These are phyloP conservation scores for Brachionus plicatilis DNA, from an alignment of 1,140 invertebrate genomes.

Conservation along the genomic window DNA sequence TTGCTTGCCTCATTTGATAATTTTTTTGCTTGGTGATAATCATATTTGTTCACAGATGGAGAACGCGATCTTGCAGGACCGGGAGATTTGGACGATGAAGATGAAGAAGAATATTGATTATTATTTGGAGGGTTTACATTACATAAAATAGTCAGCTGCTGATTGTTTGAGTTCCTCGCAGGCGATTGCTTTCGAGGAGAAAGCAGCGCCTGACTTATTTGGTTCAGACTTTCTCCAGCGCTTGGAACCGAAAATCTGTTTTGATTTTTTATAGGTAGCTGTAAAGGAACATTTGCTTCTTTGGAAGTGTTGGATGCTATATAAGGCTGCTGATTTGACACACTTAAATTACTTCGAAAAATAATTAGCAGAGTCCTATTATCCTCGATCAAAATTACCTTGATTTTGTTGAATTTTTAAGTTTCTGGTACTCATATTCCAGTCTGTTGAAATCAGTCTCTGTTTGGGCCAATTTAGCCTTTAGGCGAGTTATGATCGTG, in stretches of 20 bases:
- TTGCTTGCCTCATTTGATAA: neutral
- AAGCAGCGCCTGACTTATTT: neutral
- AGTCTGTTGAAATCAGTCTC: constrained; percentile 5
- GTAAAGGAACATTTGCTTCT: neutral
- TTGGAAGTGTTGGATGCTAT: neutral
- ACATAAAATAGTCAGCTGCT: neutral
- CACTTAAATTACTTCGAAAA: neutral
- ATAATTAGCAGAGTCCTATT: no score
- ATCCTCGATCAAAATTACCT: neutral
- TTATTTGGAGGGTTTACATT: neutral
- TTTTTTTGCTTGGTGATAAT: neutral
- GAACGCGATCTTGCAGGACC: neutral
- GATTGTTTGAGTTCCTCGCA: neutral
- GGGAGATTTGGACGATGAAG: constrained; percentile 17
- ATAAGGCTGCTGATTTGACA: neutral
- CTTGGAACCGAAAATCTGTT: neutral
- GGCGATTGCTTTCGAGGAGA: constrained; percentile 11
- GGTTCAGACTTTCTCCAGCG: neutral
- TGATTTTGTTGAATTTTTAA: neutral
- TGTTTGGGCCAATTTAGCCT: neutral
- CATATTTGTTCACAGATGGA: neutral
- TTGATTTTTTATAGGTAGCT: constrained; percentile 1
- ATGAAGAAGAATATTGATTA: constrained; percentile 25
- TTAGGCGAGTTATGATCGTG: neutral
- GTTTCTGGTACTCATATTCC: constrained; percentile 13